phyloP scores from a whole-genome alignment of 2,113 vertebrate genomes.

The Varanus komodoensis region DNA sequence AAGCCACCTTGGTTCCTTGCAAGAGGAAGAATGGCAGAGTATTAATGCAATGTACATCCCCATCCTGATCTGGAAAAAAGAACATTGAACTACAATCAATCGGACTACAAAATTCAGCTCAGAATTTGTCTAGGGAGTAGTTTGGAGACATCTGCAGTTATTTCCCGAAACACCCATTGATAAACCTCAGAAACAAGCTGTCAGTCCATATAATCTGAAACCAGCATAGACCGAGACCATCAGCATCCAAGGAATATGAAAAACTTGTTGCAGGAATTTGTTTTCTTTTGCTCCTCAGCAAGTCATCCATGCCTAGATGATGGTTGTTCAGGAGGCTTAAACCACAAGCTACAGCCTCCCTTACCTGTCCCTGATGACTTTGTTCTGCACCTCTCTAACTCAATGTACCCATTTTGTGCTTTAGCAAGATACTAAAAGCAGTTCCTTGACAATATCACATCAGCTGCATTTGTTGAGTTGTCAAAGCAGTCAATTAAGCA shows the following conservation, averaged over 20 bases:
- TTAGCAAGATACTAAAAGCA: background rate
- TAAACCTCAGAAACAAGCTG: background rate
- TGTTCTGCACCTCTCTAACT: background rate
- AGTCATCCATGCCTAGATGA: background rate
- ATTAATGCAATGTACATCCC: background rate
- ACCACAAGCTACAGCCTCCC: background rate
- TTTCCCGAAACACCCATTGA: background rate
- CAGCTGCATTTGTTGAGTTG: background rate
- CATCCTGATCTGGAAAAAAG: background rate
- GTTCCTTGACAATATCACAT: background rate
- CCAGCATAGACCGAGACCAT: background rate
- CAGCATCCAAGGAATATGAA: too few relatives aligned
- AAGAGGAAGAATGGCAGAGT: too few relatives aligned
- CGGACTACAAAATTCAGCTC: background rate
- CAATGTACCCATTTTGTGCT: background rate
- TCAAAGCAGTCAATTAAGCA: slow-evolving; percentile 15
- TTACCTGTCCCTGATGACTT: slow-evolving; percentile 13
- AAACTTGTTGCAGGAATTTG: background rate
- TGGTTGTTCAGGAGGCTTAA: slow-evolving; percentile 5
- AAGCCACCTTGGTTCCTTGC: too few relatives aligned
- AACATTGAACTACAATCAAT: background rate
- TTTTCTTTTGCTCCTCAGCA: background rate
- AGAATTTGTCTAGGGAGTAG: background rate
- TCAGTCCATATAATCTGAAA: background rate
- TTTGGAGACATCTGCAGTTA: background rate